phyloP scores from a whole-genome alignment of 2,113 vertebrate species.

The Bubo bubo region DNA sequence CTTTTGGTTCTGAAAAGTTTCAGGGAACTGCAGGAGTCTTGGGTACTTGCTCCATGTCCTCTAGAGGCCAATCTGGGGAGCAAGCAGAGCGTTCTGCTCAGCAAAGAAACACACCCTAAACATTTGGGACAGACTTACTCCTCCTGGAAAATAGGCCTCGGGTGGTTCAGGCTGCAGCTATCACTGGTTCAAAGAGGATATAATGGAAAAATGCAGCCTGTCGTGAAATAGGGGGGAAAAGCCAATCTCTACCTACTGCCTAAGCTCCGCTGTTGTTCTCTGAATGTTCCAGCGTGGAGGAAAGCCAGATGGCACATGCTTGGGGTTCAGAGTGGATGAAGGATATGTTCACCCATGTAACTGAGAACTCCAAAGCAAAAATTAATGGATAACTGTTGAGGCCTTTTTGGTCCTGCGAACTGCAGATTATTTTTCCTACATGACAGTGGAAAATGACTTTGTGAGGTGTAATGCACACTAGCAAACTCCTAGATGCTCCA shows the following conservation, averaged over 20 bases:
- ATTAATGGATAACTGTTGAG: not conserved
- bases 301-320: not conserved
- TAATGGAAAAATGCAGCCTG: not conserved
- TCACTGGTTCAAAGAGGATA: not conserved
- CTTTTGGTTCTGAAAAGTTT: not conserved
- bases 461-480: not conserved
- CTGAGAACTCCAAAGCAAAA: not conserved
- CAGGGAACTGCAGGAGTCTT: not conserved
- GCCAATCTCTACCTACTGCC: not conserved
- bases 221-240: not conserved
- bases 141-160: not conserved
- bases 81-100: not conserved
- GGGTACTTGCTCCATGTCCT: not conserved
- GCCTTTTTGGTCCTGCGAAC: not conserved
- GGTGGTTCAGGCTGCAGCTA: not conserved
- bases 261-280: not conserved
- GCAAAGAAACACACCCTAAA: not conserved
- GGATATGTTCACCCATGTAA: not conserved
- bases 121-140: not conserved
- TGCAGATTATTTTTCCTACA: not conserved
- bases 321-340: not conserved
- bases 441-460: conserved; percentile 20
- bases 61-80: not conserved
- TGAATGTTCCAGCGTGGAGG: not conserved
- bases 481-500: not conserved